Evolutionary conservation across 2,113 vertebrate genomes (phyloP), one percentile per base, ranked within the genome.

Genomic region (Oncorhynchus mykiss): DNA sequence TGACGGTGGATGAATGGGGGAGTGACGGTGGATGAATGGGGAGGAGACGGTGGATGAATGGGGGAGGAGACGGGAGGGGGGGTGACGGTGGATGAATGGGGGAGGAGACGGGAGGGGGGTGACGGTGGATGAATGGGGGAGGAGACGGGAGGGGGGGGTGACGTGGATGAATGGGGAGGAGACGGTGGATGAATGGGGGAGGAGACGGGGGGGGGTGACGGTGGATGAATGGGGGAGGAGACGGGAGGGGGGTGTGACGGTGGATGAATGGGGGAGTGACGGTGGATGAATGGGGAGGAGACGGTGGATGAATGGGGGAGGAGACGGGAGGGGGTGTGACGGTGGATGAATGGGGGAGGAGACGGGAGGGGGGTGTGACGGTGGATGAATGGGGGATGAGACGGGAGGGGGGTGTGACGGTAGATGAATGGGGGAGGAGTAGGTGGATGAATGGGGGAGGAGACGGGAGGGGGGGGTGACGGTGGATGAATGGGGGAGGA

Each of bases 11-110:
- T 29, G 57, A 22, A 92, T 91, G 93, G 83, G 93, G 93, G 49
- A 24, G 94, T 81, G 87, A 87, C 79, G 86, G 90, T 92, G 92
- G 86, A n/a, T n/a, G n/a, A n/a, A n/a, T n/a, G 91, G 91, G 93
- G 4, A 0, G 3, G 29, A 4, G 29, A 4, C 4, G 29, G 29
- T 29, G 29, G 29, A 29, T 31, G 57, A 22, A 92, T 91, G 93
- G 83, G 93, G 93, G 14, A 24, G 94, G 81, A 88, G 92, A 88
- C 80, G 86, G 90, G 92, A 93, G 86, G 91, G 92, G 93, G 29
- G 4, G 4, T 31, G 29, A 1, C 29, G 29, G 29, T 31, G 29
- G 29, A 31, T 31, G 57, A 22, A 92, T 91, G 93, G 83, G 93
- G 93, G 49, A 24, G 94, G 81, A 88, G 92, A 88, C 80, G 86